Percentiles rank a stretch among this genome's conserved stretches.
These are phyloP conservation scores for Pelobates fuscus DNA, from an alignment of 2,113 vertebrate species.

Conservation along the genomic window DNA sequence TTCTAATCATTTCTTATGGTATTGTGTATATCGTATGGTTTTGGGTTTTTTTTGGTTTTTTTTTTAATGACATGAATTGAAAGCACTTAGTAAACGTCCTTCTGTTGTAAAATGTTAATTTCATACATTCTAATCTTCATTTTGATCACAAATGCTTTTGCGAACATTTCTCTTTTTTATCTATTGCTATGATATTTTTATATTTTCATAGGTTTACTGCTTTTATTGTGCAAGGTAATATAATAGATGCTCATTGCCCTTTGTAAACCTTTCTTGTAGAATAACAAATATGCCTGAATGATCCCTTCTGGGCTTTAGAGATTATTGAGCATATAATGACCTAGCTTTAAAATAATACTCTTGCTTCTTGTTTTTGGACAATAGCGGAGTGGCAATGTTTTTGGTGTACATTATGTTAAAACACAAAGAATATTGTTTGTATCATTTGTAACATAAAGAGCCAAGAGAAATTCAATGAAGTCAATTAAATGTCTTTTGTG, in stretches of 20 bases:
- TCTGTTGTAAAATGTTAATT: not conserved
- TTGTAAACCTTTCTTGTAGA: not conserved
- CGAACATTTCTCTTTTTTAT: not conserved
- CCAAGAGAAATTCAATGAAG: constrained; percentile 15
- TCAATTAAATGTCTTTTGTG: constrained; percentile 30
- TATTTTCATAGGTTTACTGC: not conserved
- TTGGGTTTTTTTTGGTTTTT: constrained; percentile 22
- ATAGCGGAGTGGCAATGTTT: not conserved
- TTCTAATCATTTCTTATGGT: constrained; percentile 12
- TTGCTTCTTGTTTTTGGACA: not conserved
- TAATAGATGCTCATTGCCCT: not conserved
- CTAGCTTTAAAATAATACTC: not conserved
- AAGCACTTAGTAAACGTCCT: not conserved
- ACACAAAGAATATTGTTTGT: not conserved
- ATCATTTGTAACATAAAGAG: constrained; percentile 18
- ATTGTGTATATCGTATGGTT: constrained; percentile 7
- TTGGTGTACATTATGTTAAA: constrained; percentile 6
- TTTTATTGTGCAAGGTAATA: not conserved
- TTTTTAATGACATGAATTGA: constrained; percentile 1
- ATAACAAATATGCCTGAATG: not conserved
- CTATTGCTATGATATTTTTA: not conserved
- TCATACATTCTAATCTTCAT: constrained; percentile 9
- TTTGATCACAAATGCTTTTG: constrained; percentile 13
- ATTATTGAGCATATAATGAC: not conserved
- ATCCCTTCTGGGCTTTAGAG: not conserved